A percentile compares a stretch with the other conserved stretches of the same genome.
phyloP scores from a whole-genome alignment of 2,888 invertebrate species.

The Terebella lapidaria region DNA sequence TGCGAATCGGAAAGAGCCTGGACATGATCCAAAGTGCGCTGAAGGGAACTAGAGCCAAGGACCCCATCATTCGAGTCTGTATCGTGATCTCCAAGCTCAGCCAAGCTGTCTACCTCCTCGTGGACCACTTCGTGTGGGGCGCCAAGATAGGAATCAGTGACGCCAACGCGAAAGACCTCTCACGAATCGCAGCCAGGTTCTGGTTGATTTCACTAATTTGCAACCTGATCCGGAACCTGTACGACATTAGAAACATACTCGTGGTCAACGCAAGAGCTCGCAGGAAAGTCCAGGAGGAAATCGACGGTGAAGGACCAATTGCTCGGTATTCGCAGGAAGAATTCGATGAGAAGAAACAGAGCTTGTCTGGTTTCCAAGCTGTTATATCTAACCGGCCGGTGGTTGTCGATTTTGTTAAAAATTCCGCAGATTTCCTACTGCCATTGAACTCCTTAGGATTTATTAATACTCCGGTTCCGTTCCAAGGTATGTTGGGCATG shows the following conservation, averaged over 20 bases:
- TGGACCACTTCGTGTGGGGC: slow-evolving; percentile 84
- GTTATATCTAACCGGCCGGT: slow-evolving; percentile 52
- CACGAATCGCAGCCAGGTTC: slow-evolving; percentile 61
- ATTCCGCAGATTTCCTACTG: slow-evolving; percentile 80
- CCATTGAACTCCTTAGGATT: slow-evolving; percentile 77
- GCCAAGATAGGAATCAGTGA: slow-evolving; percentile 55
- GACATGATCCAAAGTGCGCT: slow-evolving; percentile 75
- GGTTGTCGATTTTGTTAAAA: slow-evolving; percentile 77
- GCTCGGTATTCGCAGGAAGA: background rate
- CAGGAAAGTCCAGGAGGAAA: background rate
- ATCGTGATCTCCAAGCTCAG: slow-evolving; percentile 75
- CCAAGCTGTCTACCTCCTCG: slow-evolving; percentile 72
- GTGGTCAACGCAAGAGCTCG: slow-evolving; percentile 25
- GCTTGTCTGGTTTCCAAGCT: background rate
- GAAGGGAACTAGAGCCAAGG: slow-evolving; percentile 65
- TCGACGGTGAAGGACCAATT: background rate
- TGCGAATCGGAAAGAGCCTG: slow-evolving; percentile 78
- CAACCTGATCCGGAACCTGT: slow-evolving; percentile 76
- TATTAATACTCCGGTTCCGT: slow-evolving; percentile 70
- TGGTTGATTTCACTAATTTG: slow-evolving; percentile 81
- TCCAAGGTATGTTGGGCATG: slow-evolving; percentile 73
- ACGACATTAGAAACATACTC: slow-evolving; percentile 60
- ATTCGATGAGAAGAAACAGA: background rate
- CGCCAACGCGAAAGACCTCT: slow-evolving; percentile 74
- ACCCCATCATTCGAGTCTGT: slow-evolving; percentile 66